A percentile compares a stretch with the other conserved stretches of the same genome.
Evolutionary conservation across 2,113 vertebrate species (phyloP).

Genomic region (Actinemys pallida): DNA sequence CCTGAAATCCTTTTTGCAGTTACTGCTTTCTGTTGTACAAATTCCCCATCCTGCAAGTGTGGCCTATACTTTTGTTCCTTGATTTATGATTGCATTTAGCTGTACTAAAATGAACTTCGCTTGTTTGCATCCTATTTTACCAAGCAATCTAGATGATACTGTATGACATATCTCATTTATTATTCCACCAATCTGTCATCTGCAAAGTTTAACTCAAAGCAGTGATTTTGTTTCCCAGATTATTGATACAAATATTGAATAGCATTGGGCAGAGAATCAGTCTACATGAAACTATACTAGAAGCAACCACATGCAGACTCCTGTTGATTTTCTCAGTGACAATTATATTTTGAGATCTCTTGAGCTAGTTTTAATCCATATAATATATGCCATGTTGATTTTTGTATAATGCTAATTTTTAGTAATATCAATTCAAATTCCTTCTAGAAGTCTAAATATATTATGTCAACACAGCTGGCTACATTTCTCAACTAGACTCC

Average conservation of each 20-base stretch:
- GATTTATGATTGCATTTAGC: background rate
- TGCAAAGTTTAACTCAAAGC: background rate
- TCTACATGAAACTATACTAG: background rate
- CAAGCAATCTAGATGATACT: accelerated
- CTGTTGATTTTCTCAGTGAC: background rate
- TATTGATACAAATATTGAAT: background rate
- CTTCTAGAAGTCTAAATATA: background rate
- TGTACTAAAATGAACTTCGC: background rate
- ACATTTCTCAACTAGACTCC: background rate
- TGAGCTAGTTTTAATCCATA: background rate
- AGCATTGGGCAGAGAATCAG: background rate
- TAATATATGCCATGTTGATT: background rate
- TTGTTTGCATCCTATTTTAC: background rate
- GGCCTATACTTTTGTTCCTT: accelerated
- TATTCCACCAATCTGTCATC: background rate
- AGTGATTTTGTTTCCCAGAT: background rate
- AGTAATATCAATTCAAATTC: background rate
- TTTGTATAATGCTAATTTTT: background rate
- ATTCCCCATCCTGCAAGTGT: background rate
- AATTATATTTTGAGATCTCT: background rate
- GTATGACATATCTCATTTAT: background rate
- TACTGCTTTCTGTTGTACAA: background rate
- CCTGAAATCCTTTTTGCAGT: background rate
- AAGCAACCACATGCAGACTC: background rate
- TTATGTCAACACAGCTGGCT: background rate